These are phyloP conservation scores for Lepidurus couesii DNA, from an alignment of 1,140 invertebrate genomes.

Conservation along the genomic window DNA sequence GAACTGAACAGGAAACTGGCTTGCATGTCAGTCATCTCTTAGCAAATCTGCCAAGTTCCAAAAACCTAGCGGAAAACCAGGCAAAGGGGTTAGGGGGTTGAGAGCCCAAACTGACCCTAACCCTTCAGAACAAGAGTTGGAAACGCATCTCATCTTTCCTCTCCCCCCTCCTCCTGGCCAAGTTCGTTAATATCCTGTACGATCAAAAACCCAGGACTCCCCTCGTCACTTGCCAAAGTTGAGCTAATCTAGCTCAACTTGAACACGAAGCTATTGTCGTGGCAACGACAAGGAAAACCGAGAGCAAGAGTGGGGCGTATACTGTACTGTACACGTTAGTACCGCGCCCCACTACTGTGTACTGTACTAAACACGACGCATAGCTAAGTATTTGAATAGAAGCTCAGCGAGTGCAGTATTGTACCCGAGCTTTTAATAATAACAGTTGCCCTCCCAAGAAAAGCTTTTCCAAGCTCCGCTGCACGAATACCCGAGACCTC, in stretches of 20 bases:
- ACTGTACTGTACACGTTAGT: not conserved
- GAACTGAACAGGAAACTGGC: not conserved
- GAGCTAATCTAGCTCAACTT: not conserved
- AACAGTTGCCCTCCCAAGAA: not conserved
- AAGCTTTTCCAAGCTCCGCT: not conserved
- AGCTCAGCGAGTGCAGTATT: not conserved
- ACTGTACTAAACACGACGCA: not conserved
- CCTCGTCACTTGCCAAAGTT: conserved; percentile 6
- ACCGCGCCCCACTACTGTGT: not conserved
- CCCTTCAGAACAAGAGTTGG: not conserved
- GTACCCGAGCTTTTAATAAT: not conserved
- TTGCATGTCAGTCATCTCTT: not conserved
- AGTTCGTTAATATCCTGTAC: conserved; percentile 22
- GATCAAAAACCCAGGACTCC: not conserved
- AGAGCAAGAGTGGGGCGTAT: not conserved
- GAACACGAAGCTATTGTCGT: conserved; percentile 10
- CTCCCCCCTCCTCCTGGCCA: not conserved
- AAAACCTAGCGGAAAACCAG: not conserved
- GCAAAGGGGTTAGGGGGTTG: not conserved
- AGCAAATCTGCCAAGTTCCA: not conserved
- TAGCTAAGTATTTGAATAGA: conserved; percentile 1
- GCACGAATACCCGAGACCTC: not conserved
- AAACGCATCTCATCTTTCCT: not conserved
- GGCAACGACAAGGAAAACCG: conserved; percentile 19
- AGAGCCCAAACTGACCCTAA: not conserved